Evolutionary conservation across 1,140 invertebrate genomes (phyloP), one percentile per base, ranked within the genome.

Genomic region (Papilio machaon): DNA sequence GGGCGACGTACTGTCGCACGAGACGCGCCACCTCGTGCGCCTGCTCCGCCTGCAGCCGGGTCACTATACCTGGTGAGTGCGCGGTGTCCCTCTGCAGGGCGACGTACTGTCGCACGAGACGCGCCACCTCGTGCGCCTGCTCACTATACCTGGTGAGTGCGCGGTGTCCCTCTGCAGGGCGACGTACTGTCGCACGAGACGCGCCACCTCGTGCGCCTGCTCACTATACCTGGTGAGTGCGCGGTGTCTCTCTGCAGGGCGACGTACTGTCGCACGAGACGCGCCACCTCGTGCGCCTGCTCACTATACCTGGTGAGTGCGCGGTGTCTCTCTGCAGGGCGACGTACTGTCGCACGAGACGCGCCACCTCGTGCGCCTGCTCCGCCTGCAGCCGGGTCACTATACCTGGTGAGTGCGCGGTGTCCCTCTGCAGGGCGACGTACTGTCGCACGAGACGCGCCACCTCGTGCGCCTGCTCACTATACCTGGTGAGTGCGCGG

Each of bases 381-480:
- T 99, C 98, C 2, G 99, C 99, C 92, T 99, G 98, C 81, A 99
- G 96, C 85, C 98, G 96, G 30, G 98, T 99, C n/a, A n/a, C n/a
- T n/a, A n/a, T n/a, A n/a, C n/a, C n/a, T n/a, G 60, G 80, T 43
- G 67, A 80, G 35, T 81, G 52, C 2, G 73, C 7, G 35, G 87
- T 84, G 88, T 95, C 95, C 43, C 95, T 89, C 89, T 96, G 95
- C 88, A 95, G 95, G 81, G 96, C 95, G 89, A 99, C 99, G 95
- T 99, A 99, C 92, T 99, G 99, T 23, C 98, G 96, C 87, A 99
- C 99, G 79, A 99, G 96, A 83, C 98, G 96, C 11, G 98, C 98
- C 84, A 99, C 99, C 92, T 98, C 98, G 90, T 98, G 98, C 10
- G 99, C 99, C 95, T 99, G 98, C 92, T 99, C 98, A n/a, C n/a